A percentile compares a stretch with the other conserved stretches of the same genome.
Conservation (phyloP, 2,797 vertebrate species). For the Notolabrus celidotus region DNA sequence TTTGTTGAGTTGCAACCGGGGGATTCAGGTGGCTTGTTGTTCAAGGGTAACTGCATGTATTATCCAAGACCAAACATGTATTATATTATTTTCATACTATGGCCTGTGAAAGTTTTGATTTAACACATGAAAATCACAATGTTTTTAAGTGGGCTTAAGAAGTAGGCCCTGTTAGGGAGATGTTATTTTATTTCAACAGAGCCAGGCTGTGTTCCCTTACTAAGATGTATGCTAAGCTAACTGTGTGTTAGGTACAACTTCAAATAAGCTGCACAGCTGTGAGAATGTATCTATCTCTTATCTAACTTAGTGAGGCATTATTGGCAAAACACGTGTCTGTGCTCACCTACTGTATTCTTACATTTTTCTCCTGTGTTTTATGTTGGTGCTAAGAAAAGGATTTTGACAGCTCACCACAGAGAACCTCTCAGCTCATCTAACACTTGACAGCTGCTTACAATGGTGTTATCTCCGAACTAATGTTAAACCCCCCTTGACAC, state of each 20-base stretch:
- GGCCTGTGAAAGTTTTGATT: too few species aligned
- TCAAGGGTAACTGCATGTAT: too few species aligned
- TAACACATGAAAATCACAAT: too few species aligned
- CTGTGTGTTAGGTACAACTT: neutral
- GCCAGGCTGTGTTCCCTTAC: neutral
- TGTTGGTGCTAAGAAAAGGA: slow-evolving; percentile 42
- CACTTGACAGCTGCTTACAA: slow-evolving; percentile 79
- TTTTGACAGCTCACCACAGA: slow-evolving; percentile 59
- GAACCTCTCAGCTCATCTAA: slow-evolving; percentile 68
- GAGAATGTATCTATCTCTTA: too few species aligned
- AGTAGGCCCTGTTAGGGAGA: too few species aligned
- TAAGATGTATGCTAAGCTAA: neutral
- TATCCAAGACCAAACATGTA: too few species aligned
- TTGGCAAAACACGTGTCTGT: neutral
- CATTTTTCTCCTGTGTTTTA: slow-evolving; percentile 20
- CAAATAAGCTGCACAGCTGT: too few species aligned
- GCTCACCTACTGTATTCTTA: neutral
- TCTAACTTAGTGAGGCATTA: too few species aligned
- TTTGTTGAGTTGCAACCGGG: too few species aligned
- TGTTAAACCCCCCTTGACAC: slow-evolving; percentile 67
- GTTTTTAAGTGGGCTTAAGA: too few species aligned
- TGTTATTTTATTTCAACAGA: neutral
- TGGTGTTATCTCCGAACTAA: slow-evolving; percentile 61
- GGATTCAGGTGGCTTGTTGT: neutral
- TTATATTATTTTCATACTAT: too few species aligned